Evolutionary conservation across 1,140 invertebrate genomes (phyloP).

Genomic region (Drosophila murphyi): DNA sequence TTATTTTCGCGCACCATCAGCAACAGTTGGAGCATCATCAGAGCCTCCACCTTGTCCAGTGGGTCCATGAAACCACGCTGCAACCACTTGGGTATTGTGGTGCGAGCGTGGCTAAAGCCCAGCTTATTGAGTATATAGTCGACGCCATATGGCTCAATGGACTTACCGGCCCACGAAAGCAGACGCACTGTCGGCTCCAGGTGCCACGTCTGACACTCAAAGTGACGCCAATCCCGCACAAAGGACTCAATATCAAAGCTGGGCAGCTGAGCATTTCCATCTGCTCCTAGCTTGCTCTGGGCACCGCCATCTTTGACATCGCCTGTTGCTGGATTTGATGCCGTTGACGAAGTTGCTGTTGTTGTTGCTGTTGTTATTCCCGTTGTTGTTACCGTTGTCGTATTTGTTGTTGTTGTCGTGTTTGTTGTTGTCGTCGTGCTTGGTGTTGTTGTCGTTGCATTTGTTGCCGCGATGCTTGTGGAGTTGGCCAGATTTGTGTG

Average conservation of each 20-base stretch:
- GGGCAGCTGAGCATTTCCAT: slow-evolving; percentile 32
- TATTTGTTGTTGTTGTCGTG: slow-evolving; percentile 20
- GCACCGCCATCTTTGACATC: slow-evolving; percentile 46
- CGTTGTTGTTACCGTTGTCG: slow-evolving; percentile 14
- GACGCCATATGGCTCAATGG: slow-evolving; percentile 98
- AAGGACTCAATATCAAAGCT: slow-evolving; percentile 81
- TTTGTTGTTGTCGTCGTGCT: slow-evolving; percentile 14
- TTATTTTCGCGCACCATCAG: slow-evolving; percentile 85
- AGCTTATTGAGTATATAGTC: slow-evolving; percentile 98
- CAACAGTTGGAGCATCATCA: slow-evolving; percentile 89
- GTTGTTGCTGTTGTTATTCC: slow-evolving; percentile 25
- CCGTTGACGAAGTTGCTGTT: slow-evolving; percentile 18
- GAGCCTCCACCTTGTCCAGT: slow-evolving; percentile 92
- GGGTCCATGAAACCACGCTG: slow-evolving; percentile 99
- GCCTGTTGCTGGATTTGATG: slow-evolving; percentile 16
- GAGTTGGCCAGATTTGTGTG: slow-evolving; percentile 60
- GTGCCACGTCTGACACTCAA: slow-evolving; percentile 98
- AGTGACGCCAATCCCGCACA: slow-evolving; percentile 92
- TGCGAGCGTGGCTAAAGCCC: slow-evolving; percentile 97
- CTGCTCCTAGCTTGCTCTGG: slow-evolving; percentile 14
- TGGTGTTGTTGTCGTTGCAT: slow-evolving; percentile 27
- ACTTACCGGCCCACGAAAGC: slow-evolving; percentile 97
- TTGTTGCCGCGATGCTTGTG: slow-evolving; percentile 25
- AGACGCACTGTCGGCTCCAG: slow-evolving; percentile 97
- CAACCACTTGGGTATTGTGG: slow-evolving; percentile 99